Base-by-base conservation (phyloP, 2,797 vertebrate species). In the Sibirionetta formosa region DNA sequence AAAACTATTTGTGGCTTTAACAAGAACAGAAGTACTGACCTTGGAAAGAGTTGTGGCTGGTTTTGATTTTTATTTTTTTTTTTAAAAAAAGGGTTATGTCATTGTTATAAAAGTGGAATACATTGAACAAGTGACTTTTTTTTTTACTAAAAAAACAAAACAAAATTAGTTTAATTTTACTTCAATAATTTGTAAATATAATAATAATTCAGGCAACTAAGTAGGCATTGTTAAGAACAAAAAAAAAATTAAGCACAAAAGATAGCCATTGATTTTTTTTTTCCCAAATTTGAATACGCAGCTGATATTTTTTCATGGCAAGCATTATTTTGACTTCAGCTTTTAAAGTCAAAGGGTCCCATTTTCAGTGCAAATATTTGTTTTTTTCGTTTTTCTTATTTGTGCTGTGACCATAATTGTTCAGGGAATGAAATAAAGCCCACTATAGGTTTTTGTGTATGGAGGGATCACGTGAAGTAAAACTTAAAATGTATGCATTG, bases 241-340 rank as follows among this genome's bases (percentile, higher is more conserved):
- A 68, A 70, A 86, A 86, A 75, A 85, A 82, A 46, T 35, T 86
- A 80, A 86, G 54, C 54, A 89, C 58, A 79, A 78, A 86, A 90
- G 53, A 4, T 65, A 76, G 35, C 61, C n/a, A 27, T 15, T 48
- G 68, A 51, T 88, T 11, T 63, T 46, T 12, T 65, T 50, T 77
- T 48, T 42, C 44, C 57, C 44, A 66, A 63, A 81, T 86, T 42
- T 75, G 27, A 83, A 60, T 54, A 58, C 6, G 18, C 3, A 68
- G 6, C 14, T 66, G 12, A 13, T 50, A 40, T 10, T 57, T 90
- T 81, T 90, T 60, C 44, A 70, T 89, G 24, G 51, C 35, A 85
- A 72, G 54, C 9, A 19, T 81, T 0, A 44, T 73, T 76, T 86
- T 54, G 61, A 29, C 40, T 76, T 79, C 13, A 14, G 0, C 60